Evolutionary conservation across 2,888 invertebrate genomes (phyloP).

Genomic region (Spisula subtruncata): DNA sequence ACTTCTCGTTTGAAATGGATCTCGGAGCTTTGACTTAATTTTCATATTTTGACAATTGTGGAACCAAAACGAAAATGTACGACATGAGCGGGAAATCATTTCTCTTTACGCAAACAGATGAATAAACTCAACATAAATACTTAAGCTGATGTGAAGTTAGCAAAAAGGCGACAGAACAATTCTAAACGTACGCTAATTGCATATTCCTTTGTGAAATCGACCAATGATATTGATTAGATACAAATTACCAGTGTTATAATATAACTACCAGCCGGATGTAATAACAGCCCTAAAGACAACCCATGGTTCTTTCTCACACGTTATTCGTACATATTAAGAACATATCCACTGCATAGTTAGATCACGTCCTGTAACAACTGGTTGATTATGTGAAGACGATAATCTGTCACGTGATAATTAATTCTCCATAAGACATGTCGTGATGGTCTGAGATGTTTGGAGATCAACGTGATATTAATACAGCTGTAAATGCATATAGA

Average conservation of each 20-base stretch:
- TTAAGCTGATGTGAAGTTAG: background rate
- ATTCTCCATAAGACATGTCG: too few species aligned
- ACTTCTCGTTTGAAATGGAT: conserved; percentile 31
- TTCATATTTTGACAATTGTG: conserved; percentile 34
- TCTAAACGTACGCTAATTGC: conserved; percentile 14
- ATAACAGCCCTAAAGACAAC: background rate
- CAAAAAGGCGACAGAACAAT: background rate
- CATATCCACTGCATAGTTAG: too few species aligned
- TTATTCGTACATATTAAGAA: too few species aligned
- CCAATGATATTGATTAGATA: background rate
- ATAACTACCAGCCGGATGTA: background rate
- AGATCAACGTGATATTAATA: too few species aligned
- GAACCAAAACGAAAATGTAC: background rate
- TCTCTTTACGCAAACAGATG: conserved; percentile 17
- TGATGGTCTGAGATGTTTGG: too few species aligned
- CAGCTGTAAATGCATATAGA: too few species aligned
- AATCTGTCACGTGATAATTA: too few species aligned
- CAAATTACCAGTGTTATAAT: background rate
- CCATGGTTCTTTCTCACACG: too few species aligned
- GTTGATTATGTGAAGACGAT: too few species aligned
- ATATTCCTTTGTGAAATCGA: conserved; percentile 3
- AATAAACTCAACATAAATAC: conserved; percentile 34
- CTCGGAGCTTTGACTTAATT: conserved; percentile 6
- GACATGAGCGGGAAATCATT: conserved; percentile 14
- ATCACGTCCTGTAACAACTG: too few species aligned